These are phyloP conservation scores for Xenopus laevis DNA, from an alignment of 2,113 vertebrate species.

Conservation along the genomic window DNA sequence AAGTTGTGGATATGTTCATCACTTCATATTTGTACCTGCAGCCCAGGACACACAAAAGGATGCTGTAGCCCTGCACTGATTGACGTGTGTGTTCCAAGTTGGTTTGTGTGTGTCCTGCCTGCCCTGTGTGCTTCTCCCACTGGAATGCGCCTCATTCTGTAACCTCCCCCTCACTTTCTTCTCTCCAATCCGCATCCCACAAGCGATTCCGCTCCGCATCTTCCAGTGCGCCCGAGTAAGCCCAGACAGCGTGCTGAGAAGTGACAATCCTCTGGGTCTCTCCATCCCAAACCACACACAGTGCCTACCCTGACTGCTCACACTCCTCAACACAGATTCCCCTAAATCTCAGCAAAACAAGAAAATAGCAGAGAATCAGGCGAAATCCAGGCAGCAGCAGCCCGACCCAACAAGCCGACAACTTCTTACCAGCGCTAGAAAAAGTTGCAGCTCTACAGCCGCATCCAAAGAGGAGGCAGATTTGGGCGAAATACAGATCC, in stretches of 20 bases:
- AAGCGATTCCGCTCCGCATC: constrained; percentile 43
- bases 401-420: no score
- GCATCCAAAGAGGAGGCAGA: constrained; percentile 16
- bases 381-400: neutral
- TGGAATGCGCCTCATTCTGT: constrained; percentile 21
- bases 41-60: no score
- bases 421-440: neutral
- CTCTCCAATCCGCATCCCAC: constrained; percentile 37
- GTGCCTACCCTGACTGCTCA: constrained; percentile 45
- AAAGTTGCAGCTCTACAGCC: constrained; percentile 25
- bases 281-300: constrained; percentile 48
- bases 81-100: no score
- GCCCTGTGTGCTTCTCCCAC: constrained; percentile 17
- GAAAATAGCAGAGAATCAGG: constrained; percentile 13
- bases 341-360: constrained; percentile 31
- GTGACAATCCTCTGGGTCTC: constrained; percentile 46
- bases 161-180: constrained; percentile 22
- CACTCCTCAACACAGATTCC: constrained; percentile 13
- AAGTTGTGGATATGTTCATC: no score
- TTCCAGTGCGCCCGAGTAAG: constrained; percentile 36
- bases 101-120: constrained; percentile 18
- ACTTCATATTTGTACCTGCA: no score
- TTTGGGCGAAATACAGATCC: constrained; percentile 21
- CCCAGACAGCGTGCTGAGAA: constrained; percentile 49
- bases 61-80: no score